phyloP scores from a whole-genome alignment of 2,797 vertebrate species.

The Pithecia hirsuta region DNA sequence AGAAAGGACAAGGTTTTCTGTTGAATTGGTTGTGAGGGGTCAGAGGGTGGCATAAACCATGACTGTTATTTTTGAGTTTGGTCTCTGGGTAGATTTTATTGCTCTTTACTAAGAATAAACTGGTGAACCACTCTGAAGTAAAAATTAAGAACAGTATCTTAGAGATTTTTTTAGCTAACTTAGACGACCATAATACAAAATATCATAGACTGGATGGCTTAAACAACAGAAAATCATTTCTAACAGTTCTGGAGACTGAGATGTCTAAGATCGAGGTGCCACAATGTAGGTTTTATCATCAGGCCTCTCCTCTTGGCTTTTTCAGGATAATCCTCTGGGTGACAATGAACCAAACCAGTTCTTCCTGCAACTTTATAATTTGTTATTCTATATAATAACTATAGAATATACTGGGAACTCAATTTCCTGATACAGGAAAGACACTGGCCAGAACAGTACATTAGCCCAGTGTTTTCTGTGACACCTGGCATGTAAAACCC shows the following conservation, averaged over 20 bases:
- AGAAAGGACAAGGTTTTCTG: not conserved
- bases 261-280: not conserved
- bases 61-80: not conserved
- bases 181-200: not conserved
- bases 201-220: not conserved
- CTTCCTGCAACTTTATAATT: not conserved
- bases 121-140: not conserved
- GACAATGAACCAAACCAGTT: not conserved
- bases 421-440: not conserved
- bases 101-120: not conserved
- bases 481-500: not conserved
- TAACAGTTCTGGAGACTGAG: not conserved
- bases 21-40: not conserved
- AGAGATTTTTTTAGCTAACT: not conserved
- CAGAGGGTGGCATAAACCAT: not conserved
- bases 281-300: not conserved
- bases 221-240: not conserved
- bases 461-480: not conserved
- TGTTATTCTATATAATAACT: not conserved
- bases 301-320: not conserved
- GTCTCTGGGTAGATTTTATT: not conserved
- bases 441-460: not conserved
- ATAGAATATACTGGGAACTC: too few species aligned
- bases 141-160: slow-evolving; percentile 11
- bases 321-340: not conserved